phyloP scores from a whole-genome alignment of 2,113 vertebrate species.

The Parotia lawesii region DNA sequence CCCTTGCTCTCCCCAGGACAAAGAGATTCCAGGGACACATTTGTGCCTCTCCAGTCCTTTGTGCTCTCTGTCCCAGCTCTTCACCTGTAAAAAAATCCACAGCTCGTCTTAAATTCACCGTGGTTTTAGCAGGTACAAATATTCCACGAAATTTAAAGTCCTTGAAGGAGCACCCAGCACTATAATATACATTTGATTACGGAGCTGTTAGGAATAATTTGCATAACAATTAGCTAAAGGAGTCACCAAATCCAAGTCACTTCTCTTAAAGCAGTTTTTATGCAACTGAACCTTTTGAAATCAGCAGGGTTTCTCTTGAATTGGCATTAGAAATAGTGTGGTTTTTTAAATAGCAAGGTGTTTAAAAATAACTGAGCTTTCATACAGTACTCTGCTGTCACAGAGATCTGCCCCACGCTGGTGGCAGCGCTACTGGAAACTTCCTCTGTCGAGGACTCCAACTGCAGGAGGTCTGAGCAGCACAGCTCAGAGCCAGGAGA shows the following conservation, averaged over 20 bases:
- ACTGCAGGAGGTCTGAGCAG: neutral
- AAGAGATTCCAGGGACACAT: neutral
- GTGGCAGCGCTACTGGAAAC: neutral
- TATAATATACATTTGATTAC: neutral
- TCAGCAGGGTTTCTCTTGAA: neutral
- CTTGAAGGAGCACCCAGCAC: neutral
- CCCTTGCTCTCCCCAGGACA: neutral
- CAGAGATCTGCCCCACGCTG: neutral
- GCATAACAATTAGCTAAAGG: neutral
- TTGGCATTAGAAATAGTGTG: neutral
- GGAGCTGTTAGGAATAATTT: neutral
- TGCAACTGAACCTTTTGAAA: neutral
- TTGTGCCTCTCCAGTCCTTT: neutral
- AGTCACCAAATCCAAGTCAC: neutral
- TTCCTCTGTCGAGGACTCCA: neutral
- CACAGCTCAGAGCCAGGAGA: neutral
- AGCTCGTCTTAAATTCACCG: neutral
- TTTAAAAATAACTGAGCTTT: neutral
- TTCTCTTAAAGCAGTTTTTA: neutral
- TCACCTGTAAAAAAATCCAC: neutral
- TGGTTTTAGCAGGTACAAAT: neutral
- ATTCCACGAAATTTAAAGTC: neutral
- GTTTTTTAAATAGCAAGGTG: neutral
- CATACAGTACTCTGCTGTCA: neutral
- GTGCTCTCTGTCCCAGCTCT: neutral